These are phyloP conservation scores for Xiphydria camelus DNA, from an alignment of 2,888 invertebrate species.

Conservation along the genomic window DNA sequence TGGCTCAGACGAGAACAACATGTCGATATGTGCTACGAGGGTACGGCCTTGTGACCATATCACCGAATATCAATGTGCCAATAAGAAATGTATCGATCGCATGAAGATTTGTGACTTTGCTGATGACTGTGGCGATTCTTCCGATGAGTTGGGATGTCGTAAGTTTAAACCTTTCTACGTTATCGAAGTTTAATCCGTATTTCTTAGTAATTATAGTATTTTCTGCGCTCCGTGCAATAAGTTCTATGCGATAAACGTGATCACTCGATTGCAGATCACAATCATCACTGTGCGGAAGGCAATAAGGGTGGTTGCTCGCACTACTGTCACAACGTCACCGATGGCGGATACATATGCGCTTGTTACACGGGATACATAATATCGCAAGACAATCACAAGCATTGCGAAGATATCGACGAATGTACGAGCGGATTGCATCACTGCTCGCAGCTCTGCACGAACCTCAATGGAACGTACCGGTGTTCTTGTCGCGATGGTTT, in stretches of 20 bases:
- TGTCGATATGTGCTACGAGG: conserved; percentile 78
- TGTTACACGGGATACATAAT: conserved; percentile 88
- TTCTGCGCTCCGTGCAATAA: conserved; percentile 1
- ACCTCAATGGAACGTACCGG: conserved; percentile 85
- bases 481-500: conserved; percentile 89
- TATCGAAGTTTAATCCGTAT: neutral
- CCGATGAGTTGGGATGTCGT: conserved; percentile 90
- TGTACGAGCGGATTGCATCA: conserved; percentile 80
- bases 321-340: conserved; percentile 83
- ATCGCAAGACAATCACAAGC: conserved; percentile 77
- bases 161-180: conserved; percentile 45
- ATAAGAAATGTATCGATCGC: conserved; percentile 80
- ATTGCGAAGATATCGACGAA: conserved; percentile 88
- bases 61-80: conserved; percentile 86
- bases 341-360: conserved; percentile 85
- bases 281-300: conserved; percentile 54
- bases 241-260: neutral
- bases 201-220: neutral
- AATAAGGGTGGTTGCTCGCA: conserved; percentile 87
- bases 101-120: conserved; percentile 83
- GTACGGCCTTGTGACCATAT: conserved; percentile 76
- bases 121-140: conserved; percentile 88
- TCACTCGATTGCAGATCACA: conserved; percentile 49
- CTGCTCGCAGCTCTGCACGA: conserved; percentile 92
- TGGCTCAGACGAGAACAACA: conserved; percentile 93